phyloP scores from a whole-genome alignment of 2,888 invertebrate species.

The Lepidochrysops patricia region DNA sequence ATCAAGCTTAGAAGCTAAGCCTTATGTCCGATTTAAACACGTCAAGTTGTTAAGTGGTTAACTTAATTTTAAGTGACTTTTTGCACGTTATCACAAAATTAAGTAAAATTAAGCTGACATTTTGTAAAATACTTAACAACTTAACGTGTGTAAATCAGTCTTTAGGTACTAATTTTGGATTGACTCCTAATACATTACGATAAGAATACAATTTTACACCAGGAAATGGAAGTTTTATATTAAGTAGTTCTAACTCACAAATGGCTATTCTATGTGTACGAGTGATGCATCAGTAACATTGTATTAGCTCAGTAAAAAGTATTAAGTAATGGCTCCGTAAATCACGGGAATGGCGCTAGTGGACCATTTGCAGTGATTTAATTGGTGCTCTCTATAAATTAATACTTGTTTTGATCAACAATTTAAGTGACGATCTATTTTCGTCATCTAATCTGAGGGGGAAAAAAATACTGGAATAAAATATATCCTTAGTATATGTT shows the following conservation, averaged over 20 bases:
- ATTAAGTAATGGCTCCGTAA: not conserved
- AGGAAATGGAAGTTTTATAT: not conserved
- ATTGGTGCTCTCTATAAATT: slow-evolving; percentile 10
- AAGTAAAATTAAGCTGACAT: no score
- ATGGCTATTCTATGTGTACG: not conserved
- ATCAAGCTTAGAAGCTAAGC: no score
- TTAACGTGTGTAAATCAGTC: no score
- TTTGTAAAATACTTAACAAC: no score
- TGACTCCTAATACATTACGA: no score
- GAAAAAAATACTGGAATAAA: no score
- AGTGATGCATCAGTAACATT: not conserved
- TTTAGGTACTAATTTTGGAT: no score
- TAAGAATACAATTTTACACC: not conserved
- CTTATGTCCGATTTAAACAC: no score
- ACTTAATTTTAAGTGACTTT: no score
- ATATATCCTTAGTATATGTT: no score
- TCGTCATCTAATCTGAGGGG: not conserved
- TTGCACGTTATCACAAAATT: not conserved
- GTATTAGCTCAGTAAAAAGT: not conserved
- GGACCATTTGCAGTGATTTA: slow-evolving; percentile 5
- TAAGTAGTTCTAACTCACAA: not conserved
- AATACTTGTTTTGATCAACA: slow-evolving; percentile 7
- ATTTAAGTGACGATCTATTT: not conserved
- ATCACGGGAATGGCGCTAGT: slow-evolving; percentile 3
- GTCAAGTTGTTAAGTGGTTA: no score